Percentiles rank a stretch among this genome's conserved stretches.
These are phyloP conservation scores for Catajapyx aquilonaris DNA, from an alignment of 1,140 invertebrate genomes.

Conservation along the genomic window DNA sequence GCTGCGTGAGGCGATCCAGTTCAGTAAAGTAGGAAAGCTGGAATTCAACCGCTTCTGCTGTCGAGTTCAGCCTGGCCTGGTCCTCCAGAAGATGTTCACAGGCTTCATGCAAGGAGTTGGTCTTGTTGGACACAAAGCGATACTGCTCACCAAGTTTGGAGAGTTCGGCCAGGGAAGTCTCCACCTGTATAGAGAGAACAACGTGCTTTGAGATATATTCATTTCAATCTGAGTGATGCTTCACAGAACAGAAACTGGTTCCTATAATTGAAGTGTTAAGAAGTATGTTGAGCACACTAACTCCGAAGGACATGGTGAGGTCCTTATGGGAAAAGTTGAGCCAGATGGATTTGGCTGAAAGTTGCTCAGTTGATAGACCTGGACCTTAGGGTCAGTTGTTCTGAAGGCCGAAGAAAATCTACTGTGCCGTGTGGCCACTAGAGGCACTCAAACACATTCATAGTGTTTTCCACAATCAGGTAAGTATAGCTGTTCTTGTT, in stretches of 20 bases:
- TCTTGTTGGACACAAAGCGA: constrained; percentile 67
- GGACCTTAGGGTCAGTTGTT: too few relatives aligned
- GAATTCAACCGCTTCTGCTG: constrained; percentile 55
- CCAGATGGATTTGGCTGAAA: too few relatives aligned
- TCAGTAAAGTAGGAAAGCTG: constrained; percentile 70
- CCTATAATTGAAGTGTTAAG: constrained; percentile 1
- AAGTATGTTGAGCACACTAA: constrained; percentile 3
- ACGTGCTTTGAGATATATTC: background rate
- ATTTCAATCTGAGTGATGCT: constrained; percentile 2
- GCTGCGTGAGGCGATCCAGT: constrained; percentile 54
- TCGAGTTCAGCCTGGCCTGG: constrained; percentile 56
- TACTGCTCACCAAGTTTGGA: constrained; percentile 51
- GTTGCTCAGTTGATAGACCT: too few relatives aligned
- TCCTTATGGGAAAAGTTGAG: background rate
- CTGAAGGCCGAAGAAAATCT: too few relatives aligned
- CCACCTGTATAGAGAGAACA: constrained; percentile 30
- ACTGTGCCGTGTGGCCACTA: too few relatives aligned
- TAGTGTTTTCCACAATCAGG: too few relatives aligned
- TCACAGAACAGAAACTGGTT: constrained; percentile 9
- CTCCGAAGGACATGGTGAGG: background rate
- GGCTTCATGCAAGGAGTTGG: constrained; percentile 66
- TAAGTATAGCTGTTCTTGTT: too few relatives aligned
- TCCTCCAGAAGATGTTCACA: constrained; percentile 75
- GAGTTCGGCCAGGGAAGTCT: constrained; percentile 44
- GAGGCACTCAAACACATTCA: too few relatives aligned